Percentiles rank a stretch among this genome's conserved stretches.
These are phyloP conservation scores for Drosophila bunnanda DNA, from an alignment of 2,888 invertebrate species.

Conservation along the genomic window DNA sequence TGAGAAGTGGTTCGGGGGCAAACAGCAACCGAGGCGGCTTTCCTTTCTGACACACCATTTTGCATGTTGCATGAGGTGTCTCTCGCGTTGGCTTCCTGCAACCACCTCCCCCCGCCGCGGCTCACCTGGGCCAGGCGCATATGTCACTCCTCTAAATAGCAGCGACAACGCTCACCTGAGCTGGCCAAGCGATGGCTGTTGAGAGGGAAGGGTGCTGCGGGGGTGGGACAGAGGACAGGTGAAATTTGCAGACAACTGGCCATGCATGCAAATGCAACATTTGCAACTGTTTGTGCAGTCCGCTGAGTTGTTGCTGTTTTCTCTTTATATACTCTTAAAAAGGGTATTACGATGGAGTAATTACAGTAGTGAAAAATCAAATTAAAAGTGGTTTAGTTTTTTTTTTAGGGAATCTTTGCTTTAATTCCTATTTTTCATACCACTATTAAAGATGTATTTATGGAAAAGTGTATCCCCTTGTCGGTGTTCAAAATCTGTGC, in stretches of 20 bases:
- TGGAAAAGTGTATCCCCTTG: background rate
- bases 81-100: slow-evolving; percentile 15
- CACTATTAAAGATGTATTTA: too few species aligned
- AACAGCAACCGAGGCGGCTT: slow-evolving; percentile 52
- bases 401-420: too few species aligned
- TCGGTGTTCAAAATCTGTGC: background rate
- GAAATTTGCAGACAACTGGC: slow-evolving; percentile 57
- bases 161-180: slow-evolving; percentile 59
- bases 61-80: slow-evolving; percentile 68
- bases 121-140: slow-evolving; percentile 51
- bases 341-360: background rate
- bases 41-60: slow-evolving; percentile 74
- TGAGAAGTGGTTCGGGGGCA: slow-evolving; percentile 6
- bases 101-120: slow-evolving; percentile 1
- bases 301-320: slow-evolving; percentile 53
- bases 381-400: background rate
- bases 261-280: slow-evolving; percentile 80
- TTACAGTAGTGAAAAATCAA: background rate
- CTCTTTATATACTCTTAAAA: slow-evolving; percentile 5
- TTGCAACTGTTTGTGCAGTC: slow-evolving; percentile 71
- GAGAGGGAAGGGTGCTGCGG: background rate
- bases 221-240: background rate
- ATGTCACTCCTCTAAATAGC: slow-evolving; percentile 78
- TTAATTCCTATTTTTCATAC: rapidly evolving
- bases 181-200: slow-evolving; percentile 32